Evolutionary conservation across 2,888 invertebrate genomes (phyloP).

Genomic region (Bursaphelenchus okinawaensis): DNA sequence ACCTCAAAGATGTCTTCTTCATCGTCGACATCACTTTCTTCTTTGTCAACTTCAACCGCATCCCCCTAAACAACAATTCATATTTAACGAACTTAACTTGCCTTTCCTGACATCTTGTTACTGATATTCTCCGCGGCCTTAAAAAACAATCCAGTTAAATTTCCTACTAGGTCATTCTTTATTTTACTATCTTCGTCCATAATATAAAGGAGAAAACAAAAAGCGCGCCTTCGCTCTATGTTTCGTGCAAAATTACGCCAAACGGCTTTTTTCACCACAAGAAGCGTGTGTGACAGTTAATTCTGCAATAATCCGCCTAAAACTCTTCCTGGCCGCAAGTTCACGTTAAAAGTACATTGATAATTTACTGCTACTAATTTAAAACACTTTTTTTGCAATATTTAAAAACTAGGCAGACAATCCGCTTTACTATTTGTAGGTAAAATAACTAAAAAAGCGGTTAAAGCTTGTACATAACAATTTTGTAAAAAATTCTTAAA

Average conservation of each 20-base stretch:
- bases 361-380: no score
- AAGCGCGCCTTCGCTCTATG: background rate
- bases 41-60: slow-evolving; percentile 5
- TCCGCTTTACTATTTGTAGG: no score
- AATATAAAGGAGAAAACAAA: background rate
- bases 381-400: no score
- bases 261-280: background rate
- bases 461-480: no score
- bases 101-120: background rate
- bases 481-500: no score
- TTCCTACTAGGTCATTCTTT: background rate
- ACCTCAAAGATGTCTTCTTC: slow-evolving; percentile 16
- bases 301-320: background rate
- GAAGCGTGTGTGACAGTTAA: background rate
- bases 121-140: background rate
- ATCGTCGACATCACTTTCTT: slow-evolving; percentile 15
- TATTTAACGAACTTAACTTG: no score
- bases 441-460: no score
- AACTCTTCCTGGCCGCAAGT: no score
- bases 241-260: no score
- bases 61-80: slow-evolving; percentile 2
- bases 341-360: no score
- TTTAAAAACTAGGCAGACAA: no score
- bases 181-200: background rate
- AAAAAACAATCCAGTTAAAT: background rate